Percentiles rank a stretch among this genome's conserved stretches.
Evolutionary conservation across 2,888 invertebrate genomes (phyloP).

Genomic region (Phymatocera aterrima): DNA sequence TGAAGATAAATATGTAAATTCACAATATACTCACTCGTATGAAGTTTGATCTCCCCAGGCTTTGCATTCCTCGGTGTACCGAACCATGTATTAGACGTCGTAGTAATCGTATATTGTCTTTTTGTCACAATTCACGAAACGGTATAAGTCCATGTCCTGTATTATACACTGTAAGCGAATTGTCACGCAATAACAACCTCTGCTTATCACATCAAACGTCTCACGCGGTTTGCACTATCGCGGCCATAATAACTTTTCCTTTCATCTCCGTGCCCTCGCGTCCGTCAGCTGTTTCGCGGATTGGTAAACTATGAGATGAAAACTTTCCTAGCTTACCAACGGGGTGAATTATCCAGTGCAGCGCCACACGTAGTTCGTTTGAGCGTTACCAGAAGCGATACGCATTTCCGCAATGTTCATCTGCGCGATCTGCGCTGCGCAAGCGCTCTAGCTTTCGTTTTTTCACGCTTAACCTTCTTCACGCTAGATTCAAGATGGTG

Average conservation of each 20-base stretch:
- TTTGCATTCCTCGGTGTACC: neutral
- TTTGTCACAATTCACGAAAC: neutral
- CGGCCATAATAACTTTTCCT: neutral
- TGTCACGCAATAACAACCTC: neutral
- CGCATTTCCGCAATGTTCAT: neutral
- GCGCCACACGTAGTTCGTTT: neutral
- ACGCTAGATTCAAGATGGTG: constrained; percentile 64
- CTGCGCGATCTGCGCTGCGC: constrained; percentile 36
- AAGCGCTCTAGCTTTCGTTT: constrained; percentile 46
- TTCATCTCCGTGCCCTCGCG: neutral
- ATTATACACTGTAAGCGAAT: neutral
- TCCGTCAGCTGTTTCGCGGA: neutral
- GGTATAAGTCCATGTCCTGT: neutral
- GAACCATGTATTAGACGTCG: neutral
- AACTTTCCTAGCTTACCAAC: neutral
- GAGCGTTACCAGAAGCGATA: neutral
- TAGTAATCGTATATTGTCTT: neutral
- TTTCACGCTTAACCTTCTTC: constrained; percentile 53
- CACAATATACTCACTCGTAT: constrained; percentile 22
- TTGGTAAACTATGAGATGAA: neutral
- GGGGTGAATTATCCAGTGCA: neutral
- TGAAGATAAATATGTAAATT: too few species aligned
- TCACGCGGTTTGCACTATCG: neutral
- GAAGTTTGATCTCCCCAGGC: neutral
- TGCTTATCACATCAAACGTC: neutral